A percentile compares a stretch with the other conserved stretches of the same genome.
Evolutionary conservation across 2,797 vertebrate genomes (phyloP).

Genomic region (Morus bassanus): DNA sequence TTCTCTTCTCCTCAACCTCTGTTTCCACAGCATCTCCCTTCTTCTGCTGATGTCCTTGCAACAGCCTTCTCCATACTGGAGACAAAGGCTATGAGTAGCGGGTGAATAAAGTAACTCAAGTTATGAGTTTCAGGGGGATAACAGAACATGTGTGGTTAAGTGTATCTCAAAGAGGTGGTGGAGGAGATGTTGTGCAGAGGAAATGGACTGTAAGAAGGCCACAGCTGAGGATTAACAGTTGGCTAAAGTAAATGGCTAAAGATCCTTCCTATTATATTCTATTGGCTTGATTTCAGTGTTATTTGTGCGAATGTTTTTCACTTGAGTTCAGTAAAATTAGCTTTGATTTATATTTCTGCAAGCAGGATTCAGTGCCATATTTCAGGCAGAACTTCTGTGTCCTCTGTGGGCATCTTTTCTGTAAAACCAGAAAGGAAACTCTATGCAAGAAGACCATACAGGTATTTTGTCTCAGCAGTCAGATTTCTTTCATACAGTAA

Average conservation of each 20-base stretch:
- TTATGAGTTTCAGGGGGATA: neutral
- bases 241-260: neutral
- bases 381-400: neutral
- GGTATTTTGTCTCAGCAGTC: neutral
- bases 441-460: neutral
- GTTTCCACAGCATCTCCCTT: neutral
- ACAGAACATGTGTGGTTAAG: neutral
- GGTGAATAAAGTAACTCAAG: neutral
- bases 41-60: neutral
- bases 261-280: neutral
- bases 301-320: neutral
- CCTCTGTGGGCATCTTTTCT: neutral
- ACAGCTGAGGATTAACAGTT: neutral
- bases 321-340: neutral
- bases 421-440: neutral
- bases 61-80: neutral
- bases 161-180: neutral
- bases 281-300: neutral
- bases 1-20: neutral
- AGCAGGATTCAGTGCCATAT: neutral
- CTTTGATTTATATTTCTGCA: neutral
- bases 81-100: accelerated
- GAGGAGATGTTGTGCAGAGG: neutral
- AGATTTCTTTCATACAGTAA: neutral
- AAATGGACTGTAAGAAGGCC: neutral